Conservation (phyloP, 2,888 invertebrate species). For the Stictocephala bisonia region DNA sequence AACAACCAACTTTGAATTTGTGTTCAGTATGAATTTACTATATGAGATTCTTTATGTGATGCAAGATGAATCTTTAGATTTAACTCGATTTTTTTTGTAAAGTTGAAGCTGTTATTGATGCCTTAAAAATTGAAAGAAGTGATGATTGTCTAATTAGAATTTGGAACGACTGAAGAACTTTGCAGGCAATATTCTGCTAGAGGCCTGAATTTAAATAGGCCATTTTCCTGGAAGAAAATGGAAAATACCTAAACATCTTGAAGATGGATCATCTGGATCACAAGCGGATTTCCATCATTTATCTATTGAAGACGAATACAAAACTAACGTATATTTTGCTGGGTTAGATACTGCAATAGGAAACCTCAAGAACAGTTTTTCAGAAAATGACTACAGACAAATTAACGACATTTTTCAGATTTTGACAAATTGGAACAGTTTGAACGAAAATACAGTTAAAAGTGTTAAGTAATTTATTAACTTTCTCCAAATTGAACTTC, state of each 20-base stretch:
- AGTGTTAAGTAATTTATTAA: background rate
- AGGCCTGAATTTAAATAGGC: background rate
- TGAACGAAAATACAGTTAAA: background rate
- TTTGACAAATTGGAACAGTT: background rate
- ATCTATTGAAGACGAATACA: slow-evolving; percentile 6
- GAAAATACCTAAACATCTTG: background rate
- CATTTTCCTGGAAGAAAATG: background rate
- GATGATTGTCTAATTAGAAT: background rate
- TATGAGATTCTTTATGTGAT: no score
- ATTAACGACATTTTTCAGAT: slow-evolving; percentile 12
- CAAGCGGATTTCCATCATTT: background rate
- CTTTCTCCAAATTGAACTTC: background rate
- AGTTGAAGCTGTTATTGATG: no score
- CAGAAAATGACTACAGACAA: slow-evolving; percentile 6
- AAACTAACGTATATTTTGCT: background rate
- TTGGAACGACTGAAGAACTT: background rate
- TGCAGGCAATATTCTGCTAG: background rate
- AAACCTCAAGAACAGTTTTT: background rate
- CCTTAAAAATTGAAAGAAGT: background rate
- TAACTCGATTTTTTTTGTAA: no score
- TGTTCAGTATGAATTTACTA: no score
- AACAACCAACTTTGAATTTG: no score
- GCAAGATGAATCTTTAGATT: no score
- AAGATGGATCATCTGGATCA: background rate
- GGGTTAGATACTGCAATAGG: background rate